These are phyloP conservation scores for Philereme transversata DNA, from an alignment of 2,888 invertebrate genomes.

Conservation along the genomic window DNA sequence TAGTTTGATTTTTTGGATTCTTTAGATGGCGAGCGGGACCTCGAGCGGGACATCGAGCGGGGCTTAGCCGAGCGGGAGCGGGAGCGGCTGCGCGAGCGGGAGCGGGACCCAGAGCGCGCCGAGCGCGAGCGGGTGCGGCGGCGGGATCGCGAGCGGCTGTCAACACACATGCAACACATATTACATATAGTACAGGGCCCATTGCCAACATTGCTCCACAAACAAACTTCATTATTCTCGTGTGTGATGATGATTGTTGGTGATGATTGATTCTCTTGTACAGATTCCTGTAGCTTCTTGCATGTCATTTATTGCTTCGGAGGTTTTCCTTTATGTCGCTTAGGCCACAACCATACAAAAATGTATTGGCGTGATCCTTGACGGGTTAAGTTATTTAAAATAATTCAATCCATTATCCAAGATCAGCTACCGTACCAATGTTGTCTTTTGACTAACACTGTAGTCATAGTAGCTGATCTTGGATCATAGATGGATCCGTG, in stretches of 20 bases:
- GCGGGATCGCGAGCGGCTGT: slow-evolving; percentile 85
- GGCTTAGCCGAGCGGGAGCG: slow-evolving; percentile 77
- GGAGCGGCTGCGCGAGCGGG: slow-evolving; percentile 76
- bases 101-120: slow-evolving; percentile 77
- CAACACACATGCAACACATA: slow-evolving; percentile 42
- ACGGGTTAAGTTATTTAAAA: no score
- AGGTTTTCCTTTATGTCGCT: no score
- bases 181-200: slow-evolving; percentile 4
- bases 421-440: no score
- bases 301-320: neutral
- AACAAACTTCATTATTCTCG: neutral
- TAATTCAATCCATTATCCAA: no score
- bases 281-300: neutral
- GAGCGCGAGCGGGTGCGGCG: slow-evolving; percentile 86
- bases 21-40: slow-evolving; percentile 78
- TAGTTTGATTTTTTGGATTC: slow-evolving; percentile 79
- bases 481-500: no score
- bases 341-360: no score
- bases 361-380: no score
- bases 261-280: slow-evolving; percentile 2
- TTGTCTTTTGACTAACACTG: no score
- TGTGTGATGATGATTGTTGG: neutral
- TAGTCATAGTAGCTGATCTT: no score
- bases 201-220: slow-evolving; percentile 1
- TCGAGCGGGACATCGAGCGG: slow-evolving; percentile 76